These are phyloP conservation scores for Zalophus californianus DNA, from an alignment of 2,797 vertebrate genomes.

Conservation along the genomic window DNA sequence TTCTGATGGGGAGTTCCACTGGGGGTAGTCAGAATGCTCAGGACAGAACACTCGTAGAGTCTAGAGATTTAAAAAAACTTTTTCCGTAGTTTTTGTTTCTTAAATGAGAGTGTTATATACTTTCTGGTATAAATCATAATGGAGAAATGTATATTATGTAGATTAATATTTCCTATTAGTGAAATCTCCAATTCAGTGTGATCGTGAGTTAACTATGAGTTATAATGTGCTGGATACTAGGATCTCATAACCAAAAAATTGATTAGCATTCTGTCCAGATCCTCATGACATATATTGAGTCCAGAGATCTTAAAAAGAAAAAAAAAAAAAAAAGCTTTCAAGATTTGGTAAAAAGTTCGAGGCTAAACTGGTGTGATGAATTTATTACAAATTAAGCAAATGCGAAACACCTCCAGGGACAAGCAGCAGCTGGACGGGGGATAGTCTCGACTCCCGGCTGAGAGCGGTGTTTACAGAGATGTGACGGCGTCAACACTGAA, in stretches of 20 bases:
- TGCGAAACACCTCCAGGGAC: neutral
- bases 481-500: accelerated
- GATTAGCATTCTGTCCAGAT: neutral
- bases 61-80: neutral
- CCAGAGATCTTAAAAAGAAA: neutral
- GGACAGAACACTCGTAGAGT: neutral
- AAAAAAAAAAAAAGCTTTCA: neutral
- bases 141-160: neutral
- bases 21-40: neutral
- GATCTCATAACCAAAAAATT: neutral
- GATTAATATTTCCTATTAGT: neutral
- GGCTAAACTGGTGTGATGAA: neutral
- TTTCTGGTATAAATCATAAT: slow-evolving; percentile 1
- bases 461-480: accelerated
- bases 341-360: neutral
- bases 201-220: neutral
- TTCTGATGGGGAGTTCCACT: neutral
- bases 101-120: neutral
- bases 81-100: neutral
- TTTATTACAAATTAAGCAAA: neutral
- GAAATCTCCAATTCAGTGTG: neutral
- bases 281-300: neutral
- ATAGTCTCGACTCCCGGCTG: neutral
- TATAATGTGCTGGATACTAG: neutral
- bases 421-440: neutral